A percentile compares a stretch with the other conserved stretches of the same genome.
Conservation (phyloP, 2,797 vertebrate species). For the Catamblyrhynchus diadema region DNA sequence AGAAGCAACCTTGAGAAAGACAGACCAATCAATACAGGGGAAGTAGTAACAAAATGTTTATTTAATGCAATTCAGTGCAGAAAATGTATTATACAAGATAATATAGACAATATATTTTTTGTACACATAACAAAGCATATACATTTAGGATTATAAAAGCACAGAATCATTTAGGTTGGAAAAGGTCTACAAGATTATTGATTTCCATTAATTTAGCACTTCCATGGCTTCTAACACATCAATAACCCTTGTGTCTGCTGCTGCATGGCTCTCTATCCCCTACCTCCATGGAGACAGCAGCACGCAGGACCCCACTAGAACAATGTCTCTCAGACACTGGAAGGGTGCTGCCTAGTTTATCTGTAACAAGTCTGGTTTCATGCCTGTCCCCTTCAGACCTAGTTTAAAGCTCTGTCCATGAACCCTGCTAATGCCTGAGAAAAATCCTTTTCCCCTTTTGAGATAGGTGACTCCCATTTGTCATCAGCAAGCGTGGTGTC, state of each 20-base stretch:
- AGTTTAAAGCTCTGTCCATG: not conserved
- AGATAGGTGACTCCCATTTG: not conserved
- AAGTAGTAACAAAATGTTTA: not conserved
- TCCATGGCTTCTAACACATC: not conserved
- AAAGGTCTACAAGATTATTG: not conserved
- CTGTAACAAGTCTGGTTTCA: not conserved
- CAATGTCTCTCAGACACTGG: not conserved
- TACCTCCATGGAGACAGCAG: not conserved
- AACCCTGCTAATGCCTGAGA: not conserved
- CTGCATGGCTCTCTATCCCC: not conserved
- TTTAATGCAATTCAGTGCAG: not conserved
- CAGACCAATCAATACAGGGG: not conserved
- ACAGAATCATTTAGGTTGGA: not conserved
- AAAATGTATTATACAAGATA: not conserved
- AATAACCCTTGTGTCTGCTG: not conserved
- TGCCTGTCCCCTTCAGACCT: not conserved
- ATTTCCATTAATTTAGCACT: not conserved
- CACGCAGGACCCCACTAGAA: not conserved
- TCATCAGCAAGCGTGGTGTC: not conserved
- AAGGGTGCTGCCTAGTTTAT: not conserved
- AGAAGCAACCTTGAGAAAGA: not conserved
- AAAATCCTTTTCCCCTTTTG: not conserved
- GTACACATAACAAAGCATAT: not conserved
- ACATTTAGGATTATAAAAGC: not conserved
- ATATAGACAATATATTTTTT: not conserved